These are phyloP conservation scores for Leptinotarsa peninsularis DNA, from an alignment of 2,888 invertebrate genomes.

Conservation along the genomic window DNA sequence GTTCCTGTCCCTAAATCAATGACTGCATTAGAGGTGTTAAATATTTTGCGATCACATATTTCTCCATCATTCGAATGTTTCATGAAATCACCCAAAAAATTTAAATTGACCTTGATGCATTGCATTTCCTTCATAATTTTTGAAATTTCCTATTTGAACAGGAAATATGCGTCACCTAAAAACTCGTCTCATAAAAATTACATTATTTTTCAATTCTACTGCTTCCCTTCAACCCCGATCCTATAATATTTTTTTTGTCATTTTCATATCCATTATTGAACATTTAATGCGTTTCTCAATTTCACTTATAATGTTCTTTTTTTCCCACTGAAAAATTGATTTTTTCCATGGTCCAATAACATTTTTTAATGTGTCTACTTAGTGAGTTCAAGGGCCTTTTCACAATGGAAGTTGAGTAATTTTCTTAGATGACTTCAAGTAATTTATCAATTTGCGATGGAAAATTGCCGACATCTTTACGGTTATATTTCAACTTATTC, in stretches of 20 bases:
- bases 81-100: slow-evolving; percentile 20
- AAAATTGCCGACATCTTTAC: not conserved
- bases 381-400: not conserved
- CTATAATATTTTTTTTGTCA: not conserved
- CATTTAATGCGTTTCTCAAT: not conserved
- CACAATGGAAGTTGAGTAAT: not conserved
- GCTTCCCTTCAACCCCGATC: not conserved
- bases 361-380: not conserved
- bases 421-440: not conserved
- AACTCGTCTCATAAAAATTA: slow-evolving; percentile 20
- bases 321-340: not conserved
- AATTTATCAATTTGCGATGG: not conserved
- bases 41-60: slow-evolving; percentile 22
- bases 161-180: slow-evolving; percentile 22
- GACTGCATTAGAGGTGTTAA: slow-evolving; percentile 27
- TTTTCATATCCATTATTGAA: not conserved
- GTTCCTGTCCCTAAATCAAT: slow-evolving; percentile 22
- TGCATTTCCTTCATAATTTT: slow-evolving; percentile 19
- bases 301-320: not conserved
- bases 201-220: not conserved
- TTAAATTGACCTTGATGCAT: slow-evolving; percentile 21
- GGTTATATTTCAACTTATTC: not conserved
- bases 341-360: not conserved
- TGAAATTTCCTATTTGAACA: slow-evolving; percentile 19
- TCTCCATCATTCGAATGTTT: slow-evolving; percentile 20